These are phyloP conservation scores for Drosophila mulleri DNA, from an alignment of 2,888 invertebrate genomes.

Conservation along the genomic window DNA sequence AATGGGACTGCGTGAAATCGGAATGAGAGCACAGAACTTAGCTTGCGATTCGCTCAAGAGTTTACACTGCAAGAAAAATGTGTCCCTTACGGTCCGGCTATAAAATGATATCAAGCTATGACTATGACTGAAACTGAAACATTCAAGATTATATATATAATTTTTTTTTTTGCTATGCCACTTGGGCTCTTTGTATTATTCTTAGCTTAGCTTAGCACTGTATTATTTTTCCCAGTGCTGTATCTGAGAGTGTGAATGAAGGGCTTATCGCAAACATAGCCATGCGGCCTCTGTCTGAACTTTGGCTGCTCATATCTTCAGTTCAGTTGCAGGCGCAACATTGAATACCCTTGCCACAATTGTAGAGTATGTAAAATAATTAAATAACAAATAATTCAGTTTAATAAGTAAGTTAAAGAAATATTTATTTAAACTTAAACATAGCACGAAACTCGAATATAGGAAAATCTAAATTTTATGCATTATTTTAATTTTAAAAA, in stretches of 20 bases:
- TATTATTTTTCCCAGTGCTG: constrained; percentile 8
- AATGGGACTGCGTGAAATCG: constrained; percentile 40
- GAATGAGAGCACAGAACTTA: constrained; percentile 5
- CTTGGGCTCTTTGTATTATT: not conserved
- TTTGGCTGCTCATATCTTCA: constrained; percentile 35
- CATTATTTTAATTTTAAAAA: too few relatives aligned
- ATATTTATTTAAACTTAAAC: too few relatives aligned
- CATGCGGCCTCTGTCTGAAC: constrained; percentile 33
- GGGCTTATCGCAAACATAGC: constrained; percentile 34
- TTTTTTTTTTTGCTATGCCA: not conserved
- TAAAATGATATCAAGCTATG: not conserved
- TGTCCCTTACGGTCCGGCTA: not conserved
- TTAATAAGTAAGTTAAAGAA: not conserved
- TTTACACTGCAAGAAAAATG: constrained; percentile 13
- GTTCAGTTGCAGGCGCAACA: not conserved
- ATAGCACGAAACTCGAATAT: too few relatives aligned
- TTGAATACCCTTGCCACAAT: not conserved
- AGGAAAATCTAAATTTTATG: too few relatives aligned
- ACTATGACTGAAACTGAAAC: not conserved
- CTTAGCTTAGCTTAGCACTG: not conserved
- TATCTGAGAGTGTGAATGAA: not conserved
- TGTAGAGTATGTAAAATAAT: not conserved
- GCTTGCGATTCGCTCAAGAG: not conserved
- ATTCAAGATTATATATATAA: not conserved
- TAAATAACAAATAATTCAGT: not conserved